Percentiles rank a stretch among this genome's conserved stretches.
Conservation (phyloP, 1,140 invertebrate genomes). For the Magallana ariakensis region DNA sequence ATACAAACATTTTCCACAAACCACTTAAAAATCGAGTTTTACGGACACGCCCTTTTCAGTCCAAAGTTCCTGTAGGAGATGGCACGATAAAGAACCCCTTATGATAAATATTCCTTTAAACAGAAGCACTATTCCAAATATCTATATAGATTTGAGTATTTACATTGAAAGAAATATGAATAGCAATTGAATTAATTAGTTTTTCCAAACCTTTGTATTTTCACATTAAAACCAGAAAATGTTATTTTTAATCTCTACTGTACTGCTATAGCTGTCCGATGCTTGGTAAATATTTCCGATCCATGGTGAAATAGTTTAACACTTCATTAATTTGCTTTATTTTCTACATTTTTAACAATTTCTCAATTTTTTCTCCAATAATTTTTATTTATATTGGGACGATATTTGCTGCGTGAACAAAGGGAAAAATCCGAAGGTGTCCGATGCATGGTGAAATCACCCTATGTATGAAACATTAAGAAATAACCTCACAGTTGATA, state of each 20-base stretch:
- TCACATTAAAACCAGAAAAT: neutral
- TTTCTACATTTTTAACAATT: constrained; percentile 1
- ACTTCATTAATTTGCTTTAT: neutral
- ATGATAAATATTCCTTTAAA: constrained; percentile 8
- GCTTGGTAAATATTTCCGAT: constrained; percentile 5
- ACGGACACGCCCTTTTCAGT: neutral
- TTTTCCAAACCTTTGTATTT: neutral
- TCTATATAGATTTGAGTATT: neutral
- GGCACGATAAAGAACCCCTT: neutral
- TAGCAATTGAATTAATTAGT: neutral
- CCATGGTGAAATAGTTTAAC: neutral
- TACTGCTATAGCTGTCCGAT: neutral
- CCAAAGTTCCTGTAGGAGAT: neutral
- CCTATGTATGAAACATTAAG: no score
- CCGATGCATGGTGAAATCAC: no score
- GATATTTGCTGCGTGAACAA: neutral
- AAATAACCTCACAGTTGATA: no score
- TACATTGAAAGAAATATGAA: neutral
- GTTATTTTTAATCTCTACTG: neutral
- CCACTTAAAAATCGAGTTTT: neutral
- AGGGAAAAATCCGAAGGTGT: neutral
- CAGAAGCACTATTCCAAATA: neutral
- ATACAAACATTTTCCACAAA: neutral
- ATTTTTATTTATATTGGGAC: neutral
- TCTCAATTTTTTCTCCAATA: neutral